A percentile compares a stretch with the other conserved stretches of the same genome.
phyloP scores from a whole-genome alignment of 2,888 invertebrate species.

The Glyphotaelius pellucidus region DNA sequence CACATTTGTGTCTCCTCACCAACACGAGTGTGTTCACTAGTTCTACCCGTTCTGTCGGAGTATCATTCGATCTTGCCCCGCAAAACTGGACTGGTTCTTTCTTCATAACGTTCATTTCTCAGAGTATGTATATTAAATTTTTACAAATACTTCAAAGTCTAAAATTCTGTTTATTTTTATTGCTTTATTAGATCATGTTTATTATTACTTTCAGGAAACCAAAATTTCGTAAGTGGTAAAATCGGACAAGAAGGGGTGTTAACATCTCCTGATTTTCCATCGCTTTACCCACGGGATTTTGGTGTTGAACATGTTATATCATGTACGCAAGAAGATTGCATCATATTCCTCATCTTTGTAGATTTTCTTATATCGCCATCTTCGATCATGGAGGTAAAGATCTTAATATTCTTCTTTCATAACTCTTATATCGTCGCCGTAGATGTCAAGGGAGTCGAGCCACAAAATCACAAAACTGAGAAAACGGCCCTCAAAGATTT shows the following conservation, averaged over 20 bases:
- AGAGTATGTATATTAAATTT: constrained; percentile 49
- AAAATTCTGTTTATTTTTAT: background rate
- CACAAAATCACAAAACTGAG: too few relatives aligned
- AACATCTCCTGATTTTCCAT: constrained; percentile 63
- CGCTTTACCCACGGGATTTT: constrained; percentile 59
- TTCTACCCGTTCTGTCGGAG: constrained; percentile 56
- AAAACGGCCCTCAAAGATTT: too few relatives aligned
- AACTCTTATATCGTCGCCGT: background rate
- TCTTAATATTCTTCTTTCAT: background rate
- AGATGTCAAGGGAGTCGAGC: too few relatives aligned
- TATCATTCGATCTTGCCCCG: constrained; percentile 54
- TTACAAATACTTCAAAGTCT: background rate
- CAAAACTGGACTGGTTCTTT: constrained; percentile 58
- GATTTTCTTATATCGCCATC: constrained; percentile 63
- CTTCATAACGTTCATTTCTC: constrained; percentile 52
- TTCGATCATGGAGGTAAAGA: constrained; percentile 64
- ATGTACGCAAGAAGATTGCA: constrained; percentile 56
- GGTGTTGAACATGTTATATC: constrained; percentile 62
- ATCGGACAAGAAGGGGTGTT: constrained; percentile 57
- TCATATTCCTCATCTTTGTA: constrained; percentile 57
- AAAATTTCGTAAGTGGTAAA: constrained; percentile 59
- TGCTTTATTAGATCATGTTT: background rate
- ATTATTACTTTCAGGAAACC: constrained; percentile 59
- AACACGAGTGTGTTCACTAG: constrained; percentile 53
- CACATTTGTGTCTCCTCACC: constrained; percentile 42